Evolutionary conservation across 92 coral and sea anemone genomes (phyloP).

Genomic region (Pocillopora meandrina): DNA sequence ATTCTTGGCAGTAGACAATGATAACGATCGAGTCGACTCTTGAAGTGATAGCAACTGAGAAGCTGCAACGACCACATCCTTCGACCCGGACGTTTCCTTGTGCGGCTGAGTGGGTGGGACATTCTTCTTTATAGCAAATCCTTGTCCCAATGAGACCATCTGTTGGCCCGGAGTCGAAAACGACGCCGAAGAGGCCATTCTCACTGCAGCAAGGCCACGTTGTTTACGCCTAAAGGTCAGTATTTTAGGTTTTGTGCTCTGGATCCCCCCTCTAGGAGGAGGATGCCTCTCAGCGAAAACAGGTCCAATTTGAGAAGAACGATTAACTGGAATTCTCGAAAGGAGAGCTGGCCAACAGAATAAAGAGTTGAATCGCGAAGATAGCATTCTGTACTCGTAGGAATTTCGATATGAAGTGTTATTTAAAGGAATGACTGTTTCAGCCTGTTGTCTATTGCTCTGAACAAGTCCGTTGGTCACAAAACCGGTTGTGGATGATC

Average conservation of each 20-base stretch:
- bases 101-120: not conserved
- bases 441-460: not conserved
- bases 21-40: constrained; percentile 1
- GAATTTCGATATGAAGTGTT: constrained; percentile 60
- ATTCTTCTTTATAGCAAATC: constrained; percentile 27
- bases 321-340: constrained; percentile 63
- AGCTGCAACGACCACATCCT: constrained; percentile 35
- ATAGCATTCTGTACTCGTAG: constrained; percentile 69
- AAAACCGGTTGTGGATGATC: not conserved
- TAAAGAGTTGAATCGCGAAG: constrained; percentile 80
- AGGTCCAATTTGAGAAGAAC: constrained; percentile 44
- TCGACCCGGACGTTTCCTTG: not conserved
- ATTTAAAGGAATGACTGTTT: constrained; percentile 2
- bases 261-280: not conserved
- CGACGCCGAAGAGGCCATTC: constrained; percentile 46
- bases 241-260: not conserved
- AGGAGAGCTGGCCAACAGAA: constrained; percentile 94
- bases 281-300: constrained; percentile 39
- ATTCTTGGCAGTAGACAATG: not conserved
- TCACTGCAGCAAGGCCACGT: constrained; percentile 45
- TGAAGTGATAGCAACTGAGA: constrained; percentile 43
- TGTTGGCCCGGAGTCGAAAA: constrained; percentile 39
- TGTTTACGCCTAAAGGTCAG: constrained; percentile 9
- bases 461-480: not conserved
- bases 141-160: constrained; percentile 26